Percentiles rank a stretch among this genome's conserved stretches.
Evolutionary conservation across 2,888 invertebrate species (phyloP).

Genomic region (Heliconius hortense): DNA sequence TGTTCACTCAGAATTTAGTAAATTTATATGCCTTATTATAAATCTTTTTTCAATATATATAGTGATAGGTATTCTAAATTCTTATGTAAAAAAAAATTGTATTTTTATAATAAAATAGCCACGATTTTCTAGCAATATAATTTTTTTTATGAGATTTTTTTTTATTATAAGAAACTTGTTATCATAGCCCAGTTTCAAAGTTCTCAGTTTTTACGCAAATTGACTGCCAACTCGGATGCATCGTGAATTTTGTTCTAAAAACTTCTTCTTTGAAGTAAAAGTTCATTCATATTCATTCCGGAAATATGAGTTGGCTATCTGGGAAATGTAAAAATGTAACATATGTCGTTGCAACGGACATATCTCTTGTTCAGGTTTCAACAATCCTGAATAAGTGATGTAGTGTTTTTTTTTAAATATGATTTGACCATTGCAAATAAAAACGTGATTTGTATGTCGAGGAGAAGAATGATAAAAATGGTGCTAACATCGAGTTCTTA

Average conservation of each 20-base stretch:
- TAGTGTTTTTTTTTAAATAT: not conserved
- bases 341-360: not conserved
- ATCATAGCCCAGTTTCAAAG: constrained; percentile 32
- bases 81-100: no score
- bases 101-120: not conserved
- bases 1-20: no score
- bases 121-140: not conserved
- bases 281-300: constrained; percentile 37
- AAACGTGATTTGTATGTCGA: not conserved
- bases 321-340: constrained; percentile 28
- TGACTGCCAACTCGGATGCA: constrained; percentile 38
- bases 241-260: constrained; percentile 39
- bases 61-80: no score
- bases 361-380: constrained; percentile 4
- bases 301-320: constrained; percentile 31
- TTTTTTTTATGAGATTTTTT: constrained; percentile 18
- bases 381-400: not conserved
- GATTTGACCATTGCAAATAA: not conserved
- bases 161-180: constrained; percentile 29
- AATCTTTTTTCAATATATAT: no score
- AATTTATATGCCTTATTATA: no score
- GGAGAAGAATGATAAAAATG: not conserved
- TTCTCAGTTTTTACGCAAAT: constrained; percentile 40
- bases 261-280: constrained; percentile 39
- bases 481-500: no score